Conservation (phyloP, 2,888 invertebrate species). For the Trachelus tabidus region DNA sequence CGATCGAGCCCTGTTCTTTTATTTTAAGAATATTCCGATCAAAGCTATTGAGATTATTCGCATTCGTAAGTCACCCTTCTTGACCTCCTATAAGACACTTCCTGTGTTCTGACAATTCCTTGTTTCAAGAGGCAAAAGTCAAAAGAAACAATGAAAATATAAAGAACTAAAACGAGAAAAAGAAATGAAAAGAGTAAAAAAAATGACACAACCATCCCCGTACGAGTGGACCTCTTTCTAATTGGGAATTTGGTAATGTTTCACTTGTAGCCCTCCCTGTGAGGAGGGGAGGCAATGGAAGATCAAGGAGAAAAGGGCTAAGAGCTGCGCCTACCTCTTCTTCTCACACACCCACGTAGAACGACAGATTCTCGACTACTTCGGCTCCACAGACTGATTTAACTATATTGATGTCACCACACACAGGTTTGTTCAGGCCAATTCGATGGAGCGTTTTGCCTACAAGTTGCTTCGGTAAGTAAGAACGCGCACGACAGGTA, state of each 20-base stretch:
- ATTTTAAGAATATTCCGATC: neutral
- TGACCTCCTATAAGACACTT: neutral
- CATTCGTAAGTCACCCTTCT: neutral
- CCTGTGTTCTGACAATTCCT: neutral
- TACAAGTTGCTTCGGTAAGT: conserved; percentile 46
- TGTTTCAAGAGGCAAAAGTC: conserved; percentile 3
- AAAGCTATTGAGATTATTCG: neutral
- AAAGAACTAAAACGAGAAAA: conserved; percentile 15
- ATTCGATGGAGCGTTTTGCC: neutral
- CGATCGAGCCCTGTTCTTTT: neutral
- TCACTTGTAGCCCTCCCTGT: conserved; percentile 66
- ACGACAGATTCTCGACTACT: neutral
- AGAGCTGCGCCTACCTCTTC: conserved; percentile 6
- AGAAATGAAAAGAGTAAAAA: conserved; percentile 17
- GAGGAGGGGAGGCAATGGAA: conserved; percentile 61
- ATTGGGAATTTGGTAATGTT: conserved; percentile 65
- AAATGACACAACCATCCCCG: conserved; percentile 36
- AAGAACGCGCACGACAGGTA: conserved; percentile 48
- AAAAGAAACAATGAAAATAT: conserved; percentile 13
- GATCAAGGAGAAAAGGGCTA: conserved; percentile 22
- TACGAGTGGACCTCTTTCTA: conserved; percentile 50
- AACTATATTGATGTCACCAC: conserved; percentile 35
- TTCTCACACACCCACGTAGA: conserved; percentile 8
- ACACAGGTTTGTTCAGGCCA: conserved; percentile 37
- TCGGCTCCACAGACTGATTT: conserved; percentile 33